phyloP scores from a whole-genome alignment of 1,140 invertebrate genomes.

The Sarcophaga peregrina region DNA sequence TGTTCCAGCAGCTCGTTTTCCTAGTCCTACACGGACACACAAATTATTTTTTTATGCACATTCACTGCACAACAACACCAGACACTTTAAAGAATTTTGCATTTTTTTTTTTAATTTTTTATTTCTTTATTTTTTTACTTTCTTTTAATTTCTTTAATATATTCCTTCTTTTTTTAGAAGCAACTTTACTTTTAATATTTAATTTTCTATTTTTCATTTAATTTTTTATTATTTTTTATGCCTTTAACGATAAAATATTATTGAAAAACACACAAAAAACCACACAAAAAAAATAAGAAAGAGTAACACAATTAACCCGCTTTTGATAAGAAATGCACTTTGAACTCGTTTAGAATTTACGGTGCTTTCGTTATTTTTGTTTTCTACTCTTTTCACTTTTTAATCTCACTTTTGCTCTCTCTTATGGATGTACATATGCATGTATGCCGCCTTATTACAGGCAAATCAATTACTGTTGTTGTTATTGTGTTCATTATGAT shows the following conservation, averaged over 20 bases:
- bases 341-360: conserved; percentile 31
- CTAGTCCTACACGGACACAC: too few relatives aligned
- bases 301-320: conserved; percentile 32
- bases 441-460: neutral
- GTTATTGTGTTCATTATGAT: neutral
- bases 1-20: too few relatives aligned
- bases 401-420: neutral
- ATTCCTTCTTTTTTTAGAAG: neutral
- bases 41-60: too few relatives aligned
- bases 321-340: conserved; percentile 39
- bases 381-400: neutral
- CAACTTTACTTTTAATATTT: too few relatives aligned
- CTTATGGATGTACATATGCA: neutral
- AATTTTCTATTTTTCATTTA: neutral
- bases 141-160: neutral
- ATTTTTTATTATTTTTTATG: neutral
- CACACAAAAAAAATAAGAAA: too few relatives aligned
- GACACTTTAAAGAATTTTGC: too few relatives aligned
- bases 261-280: too few relatives aligned
- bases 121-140: neutral
- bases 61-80: too few relatives aligned
- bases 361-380: neutral
- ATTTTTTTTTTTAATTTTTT: too few relatives aligned
- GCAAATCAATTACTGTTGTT: neutral
- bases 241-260: too few relatives aligned